Percentiles rank a stretch among this genome's conserved stretches.
Conservation (phyloP, 2,888 invertebrate species). For the Chelonus formosanus region DNA sequence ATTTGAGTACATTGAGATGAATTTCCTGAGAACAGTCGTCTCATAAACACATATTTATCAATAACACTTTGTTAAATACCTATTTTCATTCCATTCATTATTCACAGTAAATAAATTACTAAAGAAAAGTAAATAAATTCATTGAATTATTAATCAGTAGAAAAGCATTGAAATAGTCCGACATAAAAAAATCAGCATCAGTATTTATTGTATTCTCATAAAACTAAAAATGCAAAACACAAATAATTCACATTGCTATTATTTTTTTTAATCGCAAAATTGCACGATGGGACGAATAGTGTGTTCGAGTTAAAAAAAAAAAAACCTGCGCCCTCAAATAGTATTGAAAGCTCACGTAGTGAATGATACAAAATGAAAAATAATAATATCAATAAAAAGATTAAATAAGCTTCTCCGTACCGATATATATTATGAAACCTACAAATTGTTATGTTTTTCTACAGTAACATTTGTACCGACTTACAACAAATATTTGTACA, state of each 20-base stretch:
- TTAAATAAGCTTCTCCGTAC: constrained; percentile 32
- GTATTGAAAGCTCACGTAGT: constrained; percentile 42
- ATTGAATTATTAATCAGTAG: too few species aligned
- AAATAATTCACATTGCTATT: background rate
- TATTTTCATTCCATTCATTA: too few species aligned
- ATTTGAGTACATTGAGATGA: too few species aligned
- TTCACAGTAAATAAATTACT: too few species aligned
- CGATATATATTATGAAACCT: constrained; percentile 36
- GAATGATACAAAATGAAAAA: constrained; percentile 39
- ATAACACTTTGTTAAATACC: too few species aligned
- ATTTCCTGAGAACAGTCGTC: too few species aligned
- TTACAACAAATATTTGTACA: constrained; percentile 64
- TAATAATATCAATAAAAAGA: constrained; percentile 44
- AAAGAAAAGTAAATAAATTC: too few species aligned
- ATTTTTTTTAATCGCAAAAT: constrained; percentile 2
- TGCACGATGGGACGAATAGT: constrained; percentile 30
- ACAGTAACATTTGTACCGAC: constrained; percentile 65
- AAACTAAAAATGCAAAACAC: too few species aligned
- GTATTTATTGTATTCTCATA: too few species aligned
- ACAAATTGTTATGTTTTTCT: constrained; percentile 63
- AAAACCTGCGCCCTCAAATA: constrained; percentile 25
- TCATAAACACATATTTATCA: too few species aligned
- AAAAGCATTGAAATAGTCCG: too few species aligned
- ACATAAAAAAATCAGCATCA: too few species aligned
- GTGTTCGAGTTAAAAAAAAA: constrained; percentile 17